Conservation (phyloP, 2,113 vertebrate genomes). For the Eulacestoma nigropectus region DNA sequence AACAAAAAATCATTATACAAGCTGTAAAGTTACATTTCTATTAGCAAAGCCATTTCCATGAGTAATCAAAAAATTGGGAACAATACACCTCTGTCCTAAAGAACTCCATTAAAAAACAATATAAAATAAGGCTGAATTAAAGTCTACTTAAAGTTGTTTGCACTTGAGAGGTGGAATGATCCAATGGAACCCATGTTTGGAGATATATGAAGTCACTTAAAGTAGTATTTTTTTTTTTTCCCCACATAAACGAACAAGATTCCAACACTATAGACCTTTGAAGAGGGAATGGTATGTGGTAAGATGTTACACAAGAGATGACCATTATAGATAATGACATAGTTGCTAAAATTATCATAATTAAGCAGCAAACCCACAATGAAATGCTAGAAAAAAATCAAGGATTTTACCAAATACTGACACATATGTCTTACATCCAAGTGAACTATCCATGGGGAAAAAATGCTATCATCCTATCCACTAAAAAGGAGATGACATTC, state of each 20-base stretch:
- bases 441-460: not conserved
- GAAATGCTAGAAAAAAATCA: not conserved
- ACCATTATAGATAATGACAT: not conserved
- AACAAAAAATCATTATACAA: not conserved
- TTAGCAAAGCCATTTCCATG: rapidly evolving
- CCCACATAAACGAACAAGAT: not conserved
- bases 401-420: not conserved
- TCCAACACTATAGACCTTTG: not conserved
- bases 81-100: not conserved
- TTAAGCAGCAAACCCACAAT: not conserved
- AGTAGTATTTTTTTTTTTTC: not conserved
- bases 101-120: not conserved
- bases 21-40: not conserved
- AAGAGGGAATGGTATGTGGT: not conserved
- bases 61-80: not conserved
- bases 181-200: not conserved
- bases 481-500: not conserved
- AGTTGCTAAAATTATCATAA: not conserved
- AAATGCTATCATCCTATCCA: not conserved
- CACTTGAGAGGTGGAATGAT: not conserved
- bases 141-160: not conserved
- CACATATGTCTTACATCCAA: not conserved
- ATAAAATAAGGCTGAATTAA: not conserved
- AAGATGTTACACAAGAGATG: not conserved
- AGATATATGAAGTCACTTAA: not conserved